Evolutionary conservation across 2,888 invertebrate species (phyloP), one percentile per base, ranked within the genome.

Genomic region (Linyphia triangularis): DNA sequence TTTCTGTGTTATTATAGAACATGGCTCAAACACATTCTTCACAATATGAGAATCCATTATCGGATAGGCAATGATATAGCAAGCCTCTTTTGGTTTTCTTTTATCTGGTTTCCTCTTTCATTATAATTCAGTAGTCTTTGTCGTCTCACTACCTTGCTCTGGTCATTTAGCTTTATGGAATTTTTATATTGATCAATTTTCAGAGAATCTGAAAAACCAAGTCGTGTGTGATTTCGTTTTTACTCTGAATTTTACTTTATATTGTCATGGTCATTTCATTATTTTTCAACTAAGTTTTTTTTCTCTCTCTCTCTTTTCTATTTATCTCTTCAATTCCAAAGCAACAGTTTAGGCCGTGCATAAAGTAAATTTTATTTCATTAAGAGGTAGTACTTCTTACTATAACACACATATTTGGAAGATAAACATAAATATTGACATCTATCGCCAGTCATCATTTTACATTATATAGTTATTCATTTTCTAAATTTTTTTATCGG

Each of bases 21-120:
- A 67, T 59, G 81, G 59, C 67, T 73, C 86, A 88, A 81, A 86
- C 86, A 79, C 81, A 88, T 88, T 81, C 86, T 88, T 88, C 65
- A 88, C 81, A 81, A 88, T 88, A 81, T 81, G 86, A 88, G 81
- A 88, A 88, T 88, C 86, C 86, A 88, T 88, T 88, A 88, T 88
- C 75, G 51, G 51, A 86, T 86, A 67, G 65, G 81, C 63, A 73
- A 81, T 81, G 69, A 61, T 81, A 81, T 75, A 75, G 57, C 59
- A 19, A 59, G 59, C 13, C 57, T 67, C 61, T 28, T 70, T 51
- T 84, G n/a, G 22, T 43, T 83, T 72, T 72, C 43, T 63, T 83
- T 59, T 63, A 2, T 22, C 2, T 13, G 26, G 61, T 37, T 81
- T 79, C 61, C 70, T 82, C 61, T 82, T 59, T 51, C 28, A 37